These are phyloP conservation scores for Ochlodes sylvanus DNA, from an alignment of 2,888 invertebrate genomes.

Conservation along the genomic window DNA sequence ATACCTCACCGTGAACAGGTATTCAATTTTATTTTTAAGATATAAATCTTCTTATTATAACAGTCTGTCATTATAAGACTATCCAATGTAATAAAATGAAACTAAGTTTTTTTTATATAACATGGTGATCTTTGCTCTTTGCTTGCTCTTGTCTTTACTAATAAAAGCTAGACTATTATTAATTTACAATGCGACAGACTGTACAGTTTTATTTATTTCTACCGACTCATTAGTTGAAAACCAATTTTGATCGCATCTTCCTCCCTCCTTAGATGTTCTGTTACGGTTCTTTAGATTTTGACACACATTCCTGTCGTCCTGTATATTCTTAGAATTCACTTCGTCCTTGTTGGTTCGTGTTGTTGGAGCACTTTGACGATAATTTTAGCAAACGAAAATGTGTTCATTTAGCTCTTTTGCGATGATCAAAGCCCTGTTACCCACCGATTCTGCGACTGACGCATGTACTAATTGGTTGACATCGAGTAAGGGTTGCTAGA, in stretches of 20 bases:
- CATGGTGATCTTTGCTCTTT: not conserved
- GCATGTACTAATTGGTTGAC: conserved; percentile 72
- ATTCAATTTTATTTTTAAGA: not conserved
- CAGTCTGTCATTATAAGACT: not conserved
- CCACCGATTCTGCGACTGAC: conserved; percentile 67
- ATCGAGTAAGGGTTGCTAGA: conserved; percentile 59
- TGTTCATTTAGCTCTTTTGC: conserved; percentile 65
- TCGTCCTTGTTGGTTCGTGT: conserved; percentile 53
- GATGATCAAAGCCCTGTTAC: conserved; percentile 71
- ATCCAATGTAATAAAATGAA: too few relatives aligned
- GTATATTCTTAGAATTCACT: conserved; percentile 63
- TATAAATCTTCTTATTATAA: not conserved
- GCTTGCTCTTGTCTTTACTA: not conserved
- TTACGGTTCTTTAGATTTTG: conserved; percentile 62
- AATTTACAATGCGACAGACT: not conserved
- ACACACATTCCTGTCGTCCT: conserved; percentile 60
- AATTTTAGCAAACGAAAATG: conserved; percentile 70
- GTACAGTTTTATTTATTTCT: conserved; percentile 22
- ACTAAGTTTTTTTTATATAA: not conserved
- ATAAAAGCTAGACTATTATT: conserved; percentile 8
- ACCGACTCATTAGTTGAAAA: conserved; percentile 59
- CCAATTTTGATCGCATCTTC: conserved; percentile 67
- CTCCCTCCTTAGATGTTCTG: conserved; percentile 59
- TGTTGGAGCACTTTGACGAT: conserved; percentile 70
- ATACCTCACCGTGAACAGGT: conserved; percentile 15